phyloP scores from a whole-genome alignment of 2,113 vertebrate genomes.

The Panthera leo region DNA sequence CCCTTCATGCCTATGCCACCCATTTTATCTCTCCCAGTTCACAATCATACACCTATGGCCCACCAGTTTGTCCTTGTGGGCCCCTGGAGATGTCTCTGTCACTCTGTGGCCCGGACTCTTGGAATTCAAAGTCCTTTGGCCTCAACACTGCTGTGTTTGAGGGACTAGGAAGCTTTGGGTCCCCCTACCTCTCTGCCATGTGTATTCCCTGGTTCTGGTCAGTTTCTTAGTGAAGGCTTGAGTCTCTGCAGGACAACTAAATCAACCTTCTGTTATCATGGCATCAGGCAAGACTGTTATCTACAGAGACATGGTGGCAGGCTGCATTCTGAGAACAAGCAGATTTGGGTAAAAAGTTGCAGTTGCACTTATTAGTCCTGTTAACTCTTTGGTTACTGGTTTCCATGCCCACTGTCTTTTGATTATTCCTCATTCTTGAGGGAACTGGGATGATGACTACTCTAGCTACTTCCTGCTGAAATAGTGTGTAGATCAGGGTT shows the following conservation, averaged over 20 bases:
- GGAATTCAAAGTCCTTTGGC: no score
- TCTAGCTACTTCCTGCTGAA: not conserved
- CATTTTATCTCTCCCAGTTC: no score
- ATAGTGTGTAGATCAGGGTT: not conserved
- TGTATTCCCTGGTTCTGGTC: not conserved
- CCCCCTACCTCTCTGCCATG: no score
- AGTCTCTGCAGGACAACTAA: not conserved
- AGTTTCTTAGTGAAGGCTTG: not conserved
- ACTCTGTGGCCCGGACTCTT: no score
- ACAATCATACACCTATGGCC: no score
- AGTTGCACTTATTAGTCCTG: not conserved
- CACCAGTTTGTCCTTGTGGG: no score
- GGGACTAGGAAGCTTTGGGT: no score
- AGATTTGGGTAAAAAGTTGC: not conserved
- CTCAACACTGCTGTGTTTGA: no score
- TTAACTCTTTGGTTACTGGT: not conserved
- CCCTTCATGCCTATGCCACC: no score
- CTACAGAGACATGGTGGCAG: not conserved
- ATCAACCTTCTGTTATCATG: not conserved
- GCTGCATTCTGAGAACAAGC: not conserved
- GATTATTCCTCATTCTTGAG: not conserved
- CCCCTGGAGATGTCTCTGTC: no score
- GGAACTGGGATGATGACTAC: not conserved
- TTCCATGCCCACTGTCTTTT: not conserved
- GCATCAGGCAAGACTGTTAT: not conserved